phyloP scores from a whole-genome alignment of 2,797 vertebrate genomes.

The Sebastes baramenuke region DNA sequence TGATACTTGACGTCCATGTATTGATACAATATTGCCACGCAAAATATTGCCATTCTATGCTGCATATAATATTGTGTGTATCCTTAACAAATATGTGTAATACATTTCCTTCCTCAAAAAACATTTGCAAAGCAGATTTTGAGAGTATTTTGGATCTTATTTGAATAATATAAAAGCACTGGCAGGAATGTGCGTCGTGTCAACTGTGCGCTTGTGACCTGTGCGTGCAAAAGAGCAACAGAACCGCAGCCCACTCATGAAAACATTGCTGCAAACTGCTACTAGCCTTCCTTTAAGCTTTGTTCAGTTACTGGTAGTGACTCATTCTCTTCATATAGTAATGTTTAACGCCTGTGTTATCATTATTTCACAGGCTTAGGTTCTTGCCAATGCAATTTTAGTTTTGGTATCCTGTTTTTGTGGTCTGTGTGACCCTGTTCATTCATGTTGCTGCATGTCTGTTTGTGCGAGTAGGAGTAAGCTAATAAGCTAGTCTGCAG shows the following conservation, averaged over 20 bases:
- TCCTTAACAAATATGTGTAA: not conserved
- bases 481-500: not conserved
- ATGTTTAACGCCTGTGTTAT: not conserved
- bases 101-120: not conserved
- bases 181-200: not conserved
- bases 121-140: not conserved
- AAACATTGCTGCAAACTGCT: not conserved
- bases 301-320: not conserved
- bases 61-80: not conserved
- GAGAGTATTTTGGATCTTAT: not conserved
- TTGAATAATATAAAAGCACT: not conserved
- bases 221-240: not conserved
- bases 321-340: not conserved
- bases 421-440: not conserved
- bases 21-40: too few species aligned
- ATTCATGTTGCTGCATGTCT: not conserved
- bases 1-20: too few species aligned
- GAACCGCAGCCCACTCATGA: not conserved
- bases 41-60: too few species aligned
- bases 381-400: not conserved
- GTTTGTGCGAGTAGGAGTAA: conserved; percentile 4
- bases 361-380: not conserved
- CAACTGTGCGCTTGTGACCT: not conserved
- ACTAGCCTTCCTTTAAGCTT: not conserved
- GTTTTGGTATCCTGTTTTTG: not conserved